Evolutionary conservation across 2,888 invertebrate genomes (phyloP).

Genomic region (Tridacna crocea): DNA sequence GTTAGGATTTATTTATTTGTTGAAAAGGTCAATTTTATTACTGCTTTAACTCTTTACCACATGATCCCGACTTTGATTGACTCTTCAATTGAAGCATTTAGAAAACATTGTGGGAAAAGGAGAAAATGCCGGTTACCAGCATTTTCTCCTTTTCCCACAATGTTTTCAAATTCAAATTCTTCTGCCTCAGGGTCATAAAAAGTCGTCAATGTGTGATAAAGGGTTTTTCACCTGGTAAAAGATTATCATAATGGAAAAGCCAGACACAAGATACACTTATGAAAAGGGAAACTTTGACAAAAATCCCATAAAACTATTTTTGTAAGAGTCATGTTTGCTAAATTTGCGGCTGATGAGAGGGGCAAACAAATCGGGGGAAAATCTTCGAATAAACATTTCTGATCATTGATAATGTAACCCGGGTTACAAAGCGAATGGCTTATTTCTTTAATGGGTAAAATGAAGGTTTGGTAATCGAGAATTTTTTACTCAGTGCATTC

Average conservation of each 20-base stretch:
- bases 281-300: constrained; percentile 8
- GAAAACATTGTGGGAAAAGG: neutral
- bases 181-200: too few relatives aligned
- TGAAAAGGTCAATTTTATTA: too few relatives aligned
- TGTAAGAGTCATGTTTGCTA: constrained; percentile 12
- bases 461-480: too few relatives aligned
- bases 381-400: neutral
- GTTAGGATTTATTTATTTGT: too few relatives aligned
- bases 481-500: too few relatives aligned
- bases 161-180: neutral
- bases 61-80: too few relatives aligned
- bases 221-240: too few relatives aligned
- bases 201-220: too few relatives aligned
- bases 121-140: neutral
- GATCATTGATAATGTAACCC: constrained; percentile 6
- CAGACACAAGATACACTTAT: neutral
- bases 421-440: neutral
- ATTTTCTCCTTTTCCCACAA: neutral
- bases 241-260: too few relatives aligned
- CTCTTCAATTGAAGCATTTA: too few relatives aligned
- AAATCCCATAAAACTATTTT: constrained; percentile 19
- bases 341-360: constrained; percentile 1
- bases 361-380: neutral
- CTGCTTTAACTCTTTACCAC: too few relatives aligned
- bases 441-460: too few relatives aligned